Base-by-base conservation (phyloP, 2,888 invertebrate genomes). In the Drosophila mulleri region DNA sequence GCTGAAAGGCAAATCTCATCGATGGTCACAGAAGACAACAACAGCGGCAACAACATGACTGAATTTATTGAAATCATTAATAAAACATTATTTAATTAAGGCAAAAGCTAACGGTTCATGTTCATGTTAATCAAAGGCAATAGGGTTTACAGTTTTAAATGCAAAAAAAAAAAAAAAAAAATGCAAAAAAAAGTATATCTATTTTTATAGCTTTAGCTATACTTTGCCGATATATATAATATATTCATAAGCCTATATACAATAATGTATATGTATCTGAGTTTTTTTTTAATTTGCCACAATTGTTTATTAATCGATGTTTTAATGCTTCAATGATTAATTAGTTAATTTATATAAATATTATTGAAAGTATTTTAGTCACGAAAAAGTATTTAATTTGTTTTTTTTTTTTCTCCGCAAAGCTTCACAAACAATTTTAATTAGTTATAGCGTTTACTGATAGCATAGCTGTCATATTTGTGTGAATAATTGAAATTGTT, bases 31-130 rank as follows among this genome's bases (percentile, higher is more conserved):
- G 62, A 32, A 20, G 39, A 23, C 23, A 52, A 35, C 48, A 8
- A 61, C 54, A 56, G 9, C 16, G 68, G 59, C 20, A n/a, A 16
- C 12, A 37, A 37, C 16, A 39, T n/a, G 7, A 41, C 39, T 23
- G 45, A 63, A 77, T 48, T 39, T 41, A 39, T 56, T 29, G 20
- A 47, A 61, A 65, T 60, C 42, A 66, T 72, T 62, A 48, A 62
- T 60, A 48, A 72, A 69, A 42, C 64, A 65, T 61, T 52, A 62
- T 74, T 74, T 63, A 73, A 86, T 88, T 67, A 65, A 70, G 73
- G 81, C 62, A 70, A 50, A 50, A 60, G 58, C 56, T 57, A 73
- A 76, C 70, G 54, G 54, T 41, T 41, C 54, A 41, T 16, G 41
- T 54, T 16, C 9, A 47, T 37, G 42, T 29, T 60, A 53, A 75